These are phyloP conservation scores for Odocoileus virginianus DNA, from an alignment of 2,113 vertebrate species.

Conservation along the genomic window DNA sequence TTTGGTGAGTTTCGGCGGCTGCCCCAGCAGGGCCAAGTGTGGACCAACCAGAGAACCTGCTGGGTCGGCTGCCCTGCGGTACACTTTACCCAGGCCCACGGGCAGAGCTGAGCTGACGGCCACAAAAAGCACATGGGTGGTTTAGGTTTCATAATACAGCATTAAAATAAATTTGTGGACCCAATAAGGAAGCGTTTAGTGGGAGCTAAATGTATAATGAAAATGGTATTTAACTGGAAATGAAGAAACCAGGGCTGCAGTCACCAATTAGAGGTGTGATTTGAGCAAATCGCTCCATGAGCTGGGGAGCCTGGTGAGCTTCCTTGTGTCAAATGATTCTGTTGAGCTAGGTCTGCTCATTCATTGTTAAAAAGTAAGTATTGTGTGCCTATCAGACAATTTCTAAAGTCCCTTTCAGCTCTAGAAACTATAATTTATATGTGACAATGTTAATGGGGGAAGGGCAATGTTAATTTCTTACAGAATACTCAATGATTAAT, in stretches of 20 bases:
- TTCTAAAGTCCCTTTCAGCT: not conserved
- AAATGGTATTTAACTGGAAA: not conserved
- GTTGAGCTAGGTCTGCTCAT: not conserved
- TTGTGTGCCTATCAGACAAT: not conserved
- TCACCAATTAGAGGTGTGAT: not conserved
- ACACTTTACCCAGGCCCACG: accelerated
- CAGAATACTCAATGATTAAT: not conserved
- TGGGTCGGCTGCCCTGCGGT: accelerated
- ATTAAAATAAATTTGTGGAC: not conserved
- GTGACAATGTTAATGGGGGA: not conserved
- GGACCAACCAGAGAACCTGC: accelerated
- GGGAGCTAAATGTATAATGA: accelerated
- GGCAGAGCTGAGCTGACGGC: not conserved
- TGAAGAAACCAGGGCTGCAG: not conserved
- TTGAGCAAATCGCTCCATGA: accelerated
- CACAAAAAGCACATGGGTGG: accelerated
- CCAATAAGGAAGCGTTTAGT: not conserved
- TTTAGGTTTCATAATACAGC: not conserved
- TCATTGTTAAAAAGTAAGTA: not conserved
- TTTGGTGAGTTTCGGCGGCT: not conserved
- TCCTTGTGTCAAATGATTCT: not conserved
- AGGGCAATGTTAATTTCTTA: not conserved
- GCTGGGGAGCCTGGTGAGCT: accelerated
- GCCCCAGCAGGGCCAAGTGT: not conserved
- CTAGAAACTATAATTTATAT: not conserved